Base-by-base conservation (phyloP, 2,888 invertebrate species). In the Sceliomorpha sp. region DNA sequence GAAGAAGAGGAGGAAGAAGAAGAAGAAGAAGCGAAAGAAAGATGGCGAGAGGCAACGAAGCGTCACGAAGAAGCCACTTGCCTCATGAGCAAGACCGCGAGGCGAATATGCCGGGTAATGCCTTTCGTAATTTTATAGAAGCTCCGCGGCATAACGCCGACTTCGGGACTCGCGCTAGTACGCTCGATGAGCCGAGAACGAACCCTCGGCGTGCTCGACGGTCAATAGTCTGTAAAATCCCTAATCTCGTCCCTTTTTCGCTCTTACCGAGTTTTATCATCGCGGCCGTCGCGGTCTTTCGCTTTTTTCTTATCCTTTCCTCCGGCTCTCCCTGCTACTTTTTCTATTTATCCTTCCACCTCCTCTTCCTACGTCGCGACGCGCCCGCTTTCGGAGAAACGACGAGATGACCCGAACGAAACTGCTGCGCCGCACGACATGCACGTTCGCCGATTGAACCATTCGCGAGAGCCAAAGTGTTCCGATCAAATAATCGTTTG, bases 91-190 rank as follows among this genome's bases (percentile, higher is more conserved):
- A 64, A 48, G 48, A 24, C 20, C 44, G 20, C 27, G 56, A 50
- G 44, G 66, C 56, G 56, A 53, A 50, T 26, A 20, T 45, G 44
- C 34, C 51, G 51, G 14, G 60, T 70, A 72, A 73, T 72, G 47
- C 51, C 51, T 63, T 62, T 73, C 68, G 72, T 72, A 72, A 73
- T 67, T 72, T 73, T 58, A 55, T 70, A 31, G 44, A 63, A 59
- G 50, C 51, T 40, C 32, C 51, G 13, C 45, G 13, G 48, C 45
- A 12, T 39, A 8, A 5, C 39, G 12, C 15, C 15, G 14, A 6
- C 15, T 10, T 36, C 15, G 36, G 36, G 36, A 10, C 9, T 36
- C 36, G 8, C 27, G 27, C 27, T n/a, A n/a, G 8, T 7, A n/a
- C 1, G 27, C 2, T 29, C 8, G 8, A n/a, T n/a, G 47, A 37